These are phyloP conservation scores for Frankliniella fusca DNA, from an alignment of 2,888 invertebrate species.

Conservation along the genomic window DNA sequence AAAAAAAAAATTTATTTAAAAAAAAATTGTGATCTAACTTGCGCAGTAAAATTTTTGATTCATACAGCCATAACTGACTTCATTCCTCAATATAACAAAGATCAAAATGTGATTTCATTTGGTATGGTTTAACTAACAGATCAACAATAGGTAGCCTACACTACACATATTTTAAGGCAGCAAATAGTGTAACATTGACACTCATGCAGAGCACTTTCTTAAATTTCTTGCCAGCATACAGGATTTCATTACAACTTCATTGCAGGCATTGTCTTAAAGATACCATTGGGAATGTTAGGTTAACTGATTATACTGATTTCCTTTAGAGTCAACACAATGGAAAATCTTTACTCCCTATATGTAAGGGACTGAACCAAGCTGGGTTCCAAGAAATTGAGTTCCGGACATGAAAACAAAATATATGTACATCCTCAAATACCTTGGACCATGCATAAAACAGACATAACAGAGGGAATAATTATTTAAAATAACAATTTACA, in stretches of 20 bases:
- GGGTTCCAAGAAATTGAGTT: too few species aligned
- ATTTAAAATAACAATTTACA: background rate
- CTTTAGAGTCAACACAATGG: background rate
- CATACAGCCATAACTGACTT: background rate
- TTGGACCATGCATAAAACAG: background rate
- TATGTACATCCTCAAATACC: background rate
- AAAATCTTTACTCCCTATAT: too few species aligned
- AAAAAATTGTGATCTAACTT: background rate
- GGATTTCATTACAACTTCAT: background rate
- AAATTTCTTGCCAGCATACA: background rate
- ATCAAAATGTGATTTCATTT: background rate
- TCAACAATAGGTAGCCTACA: background rate
- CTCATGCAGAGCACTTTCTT: background rate
- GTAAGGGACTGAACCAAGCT: too few species aligned
- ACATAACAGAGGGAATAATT: background rate
- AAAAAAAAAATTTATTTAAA: background rate
- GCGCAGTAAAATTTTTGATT: background rate
- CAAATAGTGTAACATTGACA: background rate
- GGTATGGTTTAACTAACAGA: background rate
- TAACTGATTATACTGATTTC: background rate
- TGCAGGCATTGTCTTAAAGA: background rate
- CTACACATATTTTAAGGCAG: background rate
- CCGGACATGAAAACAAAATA: slow-evolving; percentile 8
- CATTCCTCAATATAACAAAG: background rate
- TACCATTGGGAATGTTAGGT: background rate